phyloP scores from a whole-genome alignment of 2,113 vertebrate genomes.

The Pluvialis apricaria region DNA sequence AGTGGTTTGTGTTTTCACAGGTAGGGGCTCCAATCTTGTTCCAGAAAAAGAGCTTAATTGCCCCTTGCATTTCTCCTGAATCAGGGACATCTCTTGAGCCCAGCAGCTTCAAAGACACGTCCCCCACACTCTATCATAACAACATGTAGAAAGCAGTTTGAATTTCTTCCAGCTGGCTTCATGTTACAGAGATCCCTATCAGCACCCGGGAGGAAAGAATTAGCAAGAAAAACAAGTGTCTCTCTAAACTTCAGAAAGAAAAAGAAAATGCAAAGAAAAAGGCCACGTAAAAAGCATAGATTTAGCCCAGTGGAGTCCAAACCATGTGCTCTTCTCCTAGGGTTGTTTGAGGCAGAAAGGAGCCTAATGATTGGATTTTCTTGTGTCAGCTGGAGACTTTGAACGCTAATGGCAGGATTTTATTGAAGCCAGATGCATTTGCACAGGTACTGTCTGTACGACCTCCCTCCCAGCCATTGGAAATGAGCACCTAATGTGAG shows the following conservation, averaged over 20 bases:
- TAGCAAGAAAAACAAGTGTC: constrained; percentile 28
- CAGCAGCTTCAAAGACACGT: constrained; percentile 52
- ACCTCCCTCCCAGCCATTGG: not conserved
- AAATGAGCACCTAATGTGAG: not conserved
- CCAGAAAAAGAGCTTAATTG: not conserved
- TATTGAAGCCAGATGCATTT: not conserved
- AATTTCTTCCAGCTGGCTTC: constrained; percentile 42
- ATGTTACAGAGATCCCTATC: constrained; percentile 47
- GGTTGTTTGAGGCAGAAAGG: constrained; percentile 37
- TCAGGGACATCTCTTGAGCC: not conserved
- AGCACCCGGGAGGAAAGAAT: constrained; percentile 42
- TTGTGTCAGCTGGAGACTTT: not conserved
- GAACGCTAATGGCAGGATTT: not conserved
- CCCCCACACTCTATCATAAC: constrained; percentile 39
- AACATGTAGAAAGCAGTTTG: constrained; percentile 46
- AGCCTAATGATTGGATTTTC: not conserved
- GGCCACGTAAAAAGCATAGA: not conserved
- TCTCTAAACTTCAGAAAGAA: constrained; percentile 47
- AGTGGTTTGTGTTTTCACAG: not conserved
- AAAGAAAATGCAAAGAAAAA: constrained; percentile 32
- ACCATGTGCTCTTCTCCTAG: not conserved
- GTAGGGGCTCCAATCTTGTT: not conserved
- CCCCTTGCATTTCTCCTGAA: not conserved
- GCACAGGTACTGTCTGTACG: not conserved
- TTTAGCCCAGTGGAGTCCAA: not conserved